Conservation (phyloP, 2,797 vertebrate species). For the Clarias laeviceps region DNA sequence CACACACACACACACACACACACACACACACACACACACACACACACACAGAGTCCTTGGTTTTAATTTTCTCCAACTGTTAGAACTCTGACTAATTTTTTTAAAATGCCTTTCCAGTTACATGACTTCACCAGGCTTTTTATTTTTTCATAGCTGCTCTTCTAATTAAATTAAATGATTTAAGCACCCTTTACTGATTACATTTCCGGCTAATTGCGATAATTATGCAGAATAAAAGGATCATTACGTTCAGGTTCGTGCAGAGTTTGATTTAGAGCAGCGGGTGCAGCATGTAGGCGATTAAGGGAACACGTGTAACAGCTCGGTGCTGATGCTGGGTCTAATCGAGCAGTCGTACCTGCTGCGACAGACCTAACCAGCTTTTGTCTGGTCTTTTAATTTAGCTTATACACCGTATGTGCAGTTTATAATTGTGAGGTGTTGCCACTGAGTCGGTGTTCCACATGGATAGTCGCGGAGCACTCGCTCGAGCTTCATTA, state of each 20-base stretch:
- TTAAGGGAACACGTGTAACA: neutral
- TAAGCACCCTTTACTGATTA: neutral
- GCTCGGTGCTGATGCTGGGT: neutral
- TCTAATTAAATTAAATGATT: neutral
- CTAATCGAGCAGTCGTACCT: neutral
- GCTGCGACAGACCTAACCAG: neutral
- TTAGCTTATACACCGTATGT: too few species aligned
- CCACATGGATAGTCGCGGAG: neutral
- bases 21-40: neutral
- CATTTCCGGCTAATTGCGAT: neutral
- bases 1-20: too few species aligned
- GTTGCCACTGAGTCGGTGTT: neutral
- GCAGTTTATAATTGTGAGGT: neutral
- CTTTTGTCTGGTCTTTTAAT: neutral
- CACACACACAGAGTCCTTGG: neutral
- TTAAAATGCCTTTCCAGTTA: conserved; percentile 1
- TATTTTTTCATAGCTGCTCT: neutral
- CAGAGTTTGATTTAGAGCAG: neutral
- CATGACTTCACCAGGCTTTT: conserved; percentile 2
- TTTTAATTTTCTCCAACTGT: neutral
- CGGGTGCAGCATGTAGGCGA: neutral
- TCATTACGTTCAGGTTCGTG: neutral
- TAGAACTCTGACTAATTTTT: neutral
- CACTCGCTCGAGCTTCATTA: neutral
- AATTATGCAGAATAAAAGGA: neutral